Evolutionary conservation across 2,888 invertebrate species (phyloP), one percentile per base, ranked within the genome.

Genomic region (Alcis repandata): DNA sequence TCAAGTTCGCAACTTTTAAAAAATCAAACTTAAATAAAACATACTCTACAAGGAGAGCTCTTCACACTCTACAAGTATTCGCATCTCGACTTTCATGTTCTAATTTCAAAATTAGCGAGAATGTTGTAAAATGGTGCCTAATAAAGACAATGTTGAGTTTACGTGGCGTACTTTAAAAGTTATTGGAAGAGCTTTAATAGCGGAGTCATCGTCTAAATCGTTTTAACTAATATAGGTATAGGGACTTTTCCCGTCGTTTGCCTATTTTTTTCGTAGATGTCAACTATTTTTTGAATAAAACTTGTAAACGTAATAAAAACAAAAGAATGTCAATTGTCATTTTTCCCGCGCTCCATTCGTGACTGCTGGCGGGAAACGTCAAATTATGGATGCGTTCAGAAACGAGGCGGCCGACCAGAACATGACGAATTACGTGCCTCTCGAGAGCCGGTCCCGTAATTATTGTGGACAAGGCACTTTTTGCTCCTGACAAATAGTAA

Each of bases 381-480:
- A 90, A 92, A 92, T 92, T 91, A 92, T 85, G 88, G 86, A 86
- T 86, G 89, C 90, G 89, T 88, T 89, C 90, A 85, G 83, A 89
- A 85, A 86, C 85, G 85, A 86, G 78, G 87, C 91, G 89, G 87
- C 90, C 90, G 89, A 92, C 84, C 92, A 92, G 91, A 93, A 92
- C 92, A 92, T 91, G 89, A 92, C 92, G 92, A 92, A 93, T 92
- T 91, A 92, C 86, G 88, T 88, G 85, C 86, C 88, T 88, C 87
- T 89, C 87, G 80, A 87, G 85, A 91, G 90, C 90, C 90, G 86
- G 92, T 89, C 91, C 87, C 91, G 90, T 93, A 93, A 93, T 93
- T 91, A 93, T 92, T 91, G 91, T 91, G 91, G 92, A 91, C 92
- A 89, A 90, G 92, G 87, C 89, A 90, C 86, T 93, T 93, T 92